Evolutionary conservation across 2,797 vertebrate species (phyloP).

Genomic region (Natrix natrix): DNA sequence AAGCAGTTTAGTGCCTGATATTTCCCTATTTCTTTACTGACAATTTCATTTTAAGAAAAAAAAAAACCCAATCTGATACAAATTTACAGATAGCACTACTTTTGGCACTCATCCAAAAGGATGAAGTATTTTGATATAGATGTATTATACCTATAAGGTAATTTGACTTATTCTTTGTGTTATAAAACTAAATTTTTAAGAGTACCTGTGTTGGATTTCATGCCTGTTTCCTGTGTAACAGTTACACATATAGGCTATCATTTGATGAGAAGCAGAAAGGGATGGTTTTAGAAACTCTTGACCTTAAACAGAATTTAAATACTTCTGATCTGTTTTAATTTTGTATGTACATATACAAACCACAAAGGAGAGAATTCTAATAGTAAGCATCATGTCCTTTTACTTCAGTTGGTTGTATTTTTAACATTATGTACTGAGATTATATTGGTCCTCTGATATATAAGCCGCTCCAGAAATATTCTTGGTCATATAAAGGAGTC

Average conservation of each 20-base stretch:
- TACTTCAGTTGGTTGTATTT: background rate
- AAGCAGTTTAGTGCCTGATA: constrained; percentile 3
- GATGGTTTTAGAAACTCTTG: constrained; percentile 16
- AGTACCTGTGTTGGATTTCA: constrained; percentile 47
- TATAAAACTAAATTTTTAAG: constrained; percentile 59
- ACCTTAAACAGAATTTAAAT: background rate
- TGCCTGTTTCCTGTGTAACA: constrained; percentile 16
- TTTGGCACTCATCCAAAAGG: constrained; percentile 6
- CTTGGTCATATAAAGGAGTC: background rate
- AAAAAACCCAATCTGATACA: background rate
- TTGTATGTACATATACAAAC: background rate
- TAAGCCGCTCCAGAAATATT: background rate
- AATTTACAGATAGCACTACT: background rate
- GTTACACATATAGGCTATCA: background rate
- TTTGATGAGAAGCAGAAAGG: background rate
- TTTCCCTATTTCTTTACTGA: background rate
- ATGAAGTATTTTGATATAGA: constrained; percentile 28
- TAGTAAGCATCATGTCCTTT: background rate
- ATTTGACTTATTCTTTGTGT: constrained; percentile 33
- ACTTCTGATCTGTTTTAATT: background rate
- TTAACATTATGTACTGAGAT: background rate
- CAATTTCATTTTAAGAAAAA: background rate
- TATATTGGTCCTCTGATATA: background rate
- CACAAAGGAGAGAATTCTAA: background rate
- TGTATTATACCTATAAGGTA: background rate